Conservation (phyloP, 2,113 vertebrate genomes). For the Heterocephalus glaber region DNA sequence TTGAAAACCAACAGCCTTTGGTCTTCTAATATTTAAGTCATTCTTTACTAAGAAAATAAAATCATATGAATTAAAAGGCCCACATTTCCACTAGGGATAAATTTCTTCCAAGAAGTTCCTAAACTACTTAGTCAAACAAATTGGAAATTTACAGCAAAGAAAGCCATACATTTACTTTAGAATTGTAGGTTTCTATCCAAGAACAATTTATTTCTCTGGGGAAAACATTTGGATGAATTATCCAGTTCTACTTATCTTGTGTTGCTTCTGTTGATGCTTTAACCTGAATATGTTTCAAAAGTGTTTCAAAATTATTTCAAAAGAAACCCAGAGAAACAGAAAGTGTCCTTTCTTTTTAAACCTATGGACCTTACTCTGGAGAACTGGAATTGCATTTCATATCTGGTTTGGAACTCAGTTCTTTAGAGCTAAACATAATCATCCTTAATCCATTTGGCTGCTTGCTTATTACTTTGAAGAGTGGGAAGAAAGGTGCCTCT, state of each 20-base stretch:
- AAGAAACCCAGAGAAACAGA: not conserved
- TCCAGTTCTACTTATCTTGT: constrained; percentile 18
- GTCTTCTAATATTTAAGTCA: not conserved
- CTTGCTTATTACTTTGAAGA: constrained; percentile 82
- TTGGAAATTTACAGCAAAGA: not conserved
- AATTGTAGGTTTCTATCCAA: not conserved
- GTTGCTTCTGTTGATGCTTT: constrained; percentile 70
- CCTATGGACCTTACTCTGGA: constrained; percentile 52
- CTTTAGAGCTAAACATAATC: constrained; percentile 74
- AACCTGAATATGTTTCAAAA: constrained; percentile 65
- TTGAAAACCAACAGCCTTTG: not conserved
- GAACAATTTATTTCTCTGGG: not conserved
- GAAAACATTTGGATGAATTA: constrained; percentile 14
- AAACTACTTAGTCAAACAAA: constrained; percentile 41
- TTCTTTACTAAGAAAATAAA: not conserved
- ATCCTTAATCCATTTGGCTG: constrained; percentile 81
- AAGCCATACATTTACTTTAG: not conserved
- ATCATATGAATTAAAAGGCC: not conserved
- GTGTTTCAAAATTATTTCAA: constrained; percentile 36
- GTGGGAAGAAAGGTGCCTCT: constrained; percentile 37
- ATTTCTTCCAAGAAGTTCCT: not conserved
- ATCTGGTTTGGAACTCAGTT: constrained; percentile 76
- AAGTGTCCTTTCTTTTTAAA: constrained; percentile 57
- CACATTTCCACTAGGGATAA: not conserved
- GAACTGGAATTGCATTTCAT: constrained; percentile 71